A percentile compares a stretch with the other conserved stretches of the same genome.
phyloP scores from a whole-genome alignment of 2,113 vertebrate genomes.

The Pheucticus melanocephalus region DNA sequence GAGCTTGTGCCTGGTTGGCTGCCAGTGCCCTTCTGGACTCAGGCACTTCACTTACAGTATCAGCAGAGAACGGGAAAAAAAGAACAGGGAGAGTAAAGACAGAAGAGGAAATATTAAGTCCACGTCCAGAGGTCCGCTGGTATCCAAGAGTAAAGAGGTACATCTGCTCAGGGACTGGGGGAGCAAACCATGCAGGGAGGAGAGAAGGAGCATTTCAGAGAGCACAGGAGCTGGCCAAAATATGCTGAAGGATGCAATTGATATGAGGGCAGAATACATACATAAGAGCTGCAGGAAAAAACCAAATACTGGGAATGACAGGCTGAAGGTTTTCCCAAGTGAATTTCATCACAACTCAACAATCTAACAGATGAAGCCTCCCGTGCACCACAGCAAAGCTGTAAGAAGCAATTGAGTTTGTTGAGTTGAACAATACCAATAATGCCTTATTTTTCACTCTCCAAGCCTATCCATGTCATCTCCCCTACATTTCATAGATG shows the following conservation, averaged over 20 bases:
- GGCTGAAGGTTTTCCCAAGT: not conserved
- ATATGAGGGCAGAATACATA: not conserved
- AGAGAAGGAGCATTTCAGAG: not conserved
- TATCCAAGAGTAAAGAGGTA: not conserved
- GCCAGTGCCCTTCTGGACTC: not conserved
- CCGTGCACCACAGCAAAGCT: not conserved
- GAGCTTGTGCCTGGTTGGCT: not conserved
- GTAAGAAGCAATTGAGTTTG: not conserved
- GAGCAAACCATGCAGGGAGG: fast-evolving
- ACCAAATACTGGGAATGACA: not conserved
- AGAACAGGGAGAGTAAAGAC: not conserved
- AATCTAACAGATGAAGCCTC: not conserved
- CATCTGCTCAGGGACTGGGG: not conserved
- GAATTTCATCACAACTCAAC: not conserved
- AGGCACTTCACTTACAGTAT: not conserved
- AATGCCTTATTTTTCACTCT: not conserved
- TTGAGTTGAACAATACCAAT: not conserved
- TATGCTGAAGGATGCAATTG: not conserved
- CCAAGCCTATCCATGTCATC: not conserved
- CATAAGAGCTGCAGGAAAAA: not conserved
- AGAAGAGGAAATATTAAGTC: not conserved
- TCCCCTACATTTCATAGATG: not conserved
- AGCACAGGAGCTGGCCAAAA: not conserved
- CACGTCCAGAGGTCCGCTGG: not conserved
- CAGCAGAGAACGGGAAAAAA: not conserved